These are phyloP conservation scores for Megaceryle maxima DNA, from an alignment of 2,113 vertebrate genomes.

Conservation along the genomic window DNA sequence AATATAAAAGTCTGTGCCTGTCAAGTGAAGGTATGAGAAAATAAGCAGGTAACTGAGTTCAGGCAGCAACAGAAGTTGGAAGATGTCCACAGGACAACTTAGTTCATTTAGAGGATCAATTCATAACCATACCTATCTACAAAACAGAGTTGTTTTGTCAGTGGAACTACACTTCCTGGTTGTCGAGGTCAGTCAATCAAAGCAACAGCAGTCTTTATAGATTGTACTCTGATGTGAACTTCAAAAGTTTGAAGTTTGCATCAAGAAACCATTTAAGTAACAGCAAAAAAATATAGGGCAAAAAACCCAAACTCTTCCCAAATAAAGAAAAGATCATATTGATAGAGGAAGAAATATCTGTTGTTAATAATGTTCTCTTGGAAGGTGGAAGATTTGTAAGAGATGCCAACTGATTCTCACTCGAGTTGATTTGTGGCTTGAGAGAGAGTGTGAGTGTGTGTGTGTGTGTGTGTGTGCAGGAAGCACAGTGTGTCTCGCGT, in stretches of 20 bases:
- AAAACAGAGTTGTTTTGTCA: not conserved
- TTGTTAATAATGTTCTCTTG: not conserved
- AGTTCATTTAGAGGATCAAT: not conserved
- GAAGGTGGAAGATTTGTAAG: not conserved
- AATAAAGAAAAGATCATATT: not conserved
- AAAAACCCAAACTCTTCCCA: not conserved
- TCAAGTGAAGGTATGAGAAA: not conserved
- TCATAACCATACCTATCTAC: not conserved
- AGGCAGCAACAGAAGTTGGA: not conserved
- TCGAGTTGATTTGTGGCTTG: not conserved
- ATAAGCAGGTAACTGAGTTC: not conserved
- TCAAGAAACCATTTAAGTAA: not conserved
- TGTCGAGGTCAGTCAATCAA: not conserved
- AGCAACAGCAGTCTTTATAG: not conserved
- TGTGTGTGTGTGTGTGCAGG: not conserved
- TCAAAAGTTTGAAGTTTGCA: not conserved
- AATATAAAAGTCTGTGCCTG: not conserved
- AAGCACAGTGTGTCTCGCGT: slow-evolving; percentile 3
- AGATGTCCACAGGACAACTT: not conserved
- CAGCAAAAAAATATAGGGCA: not conserved
- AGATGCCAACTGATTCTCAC: not conserved
- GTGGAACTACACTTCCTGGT: not conserved
- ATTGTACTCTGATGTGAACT: not conserved
- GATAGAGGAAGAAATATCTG: not conserved
- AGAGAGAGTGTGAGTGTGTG: not conserved